phyloP scores from a whole-genome alignment of 2,797 vertebrate species.

The Chelmon rostratus region DNA sequence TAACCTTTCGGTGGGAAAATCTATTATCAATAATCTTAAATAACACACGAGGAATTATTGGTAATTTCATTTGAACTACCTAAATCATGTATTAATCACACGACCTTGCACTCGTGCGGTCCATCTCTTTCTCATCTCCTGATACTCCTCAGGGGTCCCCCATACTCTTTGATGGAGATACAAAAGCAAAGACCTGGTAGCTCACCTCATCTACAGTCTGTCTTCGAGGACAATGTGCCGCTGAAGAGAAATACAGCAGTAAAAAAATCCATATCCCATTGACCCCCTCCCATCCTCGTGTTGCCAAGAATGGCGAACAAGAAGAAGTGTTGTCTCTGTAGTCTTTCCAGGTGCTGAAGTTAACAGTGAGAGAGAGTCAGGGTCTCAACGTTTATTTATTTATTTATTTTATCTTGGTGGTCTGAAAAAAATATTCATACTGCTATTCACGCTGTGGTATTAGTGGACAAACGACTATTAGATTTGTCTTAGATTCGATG shows the following conservation, averaged over 20 bases:
- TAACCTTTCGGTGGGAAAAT: not conserved
- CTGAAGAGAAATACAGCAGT: slow-evolving; percentile 64
- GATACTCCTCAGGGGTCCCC: not conserved
- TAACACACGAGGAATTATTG: not conserved
- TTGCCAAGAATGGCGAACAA: slow-evolving; percentile 15
- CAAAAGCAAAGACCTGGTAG: slow-evolving; percentile 43
- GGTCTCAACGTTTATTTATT: not conserved
- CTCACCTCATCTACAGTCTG: slow-evolving; percentile 40
- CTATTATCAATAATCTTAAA: not conserved
- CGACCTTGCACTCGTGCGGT: slow-evolving; percentile 10
- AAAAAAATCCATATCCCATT: slow-evolving; percentile 74
- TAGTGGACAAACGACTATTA: not conserved
- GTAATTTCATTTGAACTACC: not conserved
- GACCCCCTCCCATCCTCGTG: slow-evolving; percentile 47
- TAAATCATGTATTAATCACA: slow-evolving; percentile 1
- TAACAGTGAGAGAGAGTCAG: not conserved
- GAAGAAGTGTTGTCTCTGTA: slow-evolving; percentile 8
- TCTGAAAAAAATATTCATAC: not conserved
- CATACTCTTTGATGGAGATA: slow-evolving; percentile 52
- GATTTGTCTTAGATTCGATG: not conserved
- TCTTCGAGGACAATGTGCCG: slow-evolving; percentile 64
- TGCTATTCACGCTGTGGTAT: not conserved
- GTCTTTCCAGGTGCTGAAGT: not conserved
- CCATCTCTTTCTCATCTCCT: slow-evolving; percentile 37
- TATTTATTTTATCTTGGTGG: not conserved